These are phyloP conservation scores for Nematostella vectensis DNA, from an alignment of 92 coral and sea anemone species.

Conservation along the genomic window DNA sequence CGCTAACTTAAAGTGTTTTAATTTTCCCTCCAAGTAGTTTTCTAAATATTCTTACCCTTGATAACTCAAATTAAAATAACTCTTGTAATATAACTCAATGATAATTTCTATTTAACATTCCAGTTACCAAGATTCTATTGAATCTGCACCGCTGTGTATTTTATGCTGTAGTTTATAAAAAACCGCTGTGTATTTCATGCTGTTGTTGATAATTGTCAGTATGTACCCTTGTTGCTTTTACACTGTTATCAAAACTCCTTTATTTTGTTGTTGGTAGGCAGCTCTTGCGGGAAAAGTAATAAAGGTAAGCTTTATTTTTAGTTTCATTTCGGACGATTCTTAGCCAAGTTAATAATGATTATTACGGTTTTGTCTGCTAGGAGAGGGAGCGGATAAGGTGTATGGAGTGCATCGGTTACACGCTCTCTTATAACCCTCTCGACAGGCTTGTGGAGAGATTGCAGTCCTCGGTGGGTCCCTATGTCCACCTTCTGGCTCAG, in stretches of 20 bases:
- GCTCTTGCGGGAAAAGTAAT: constrained; percentile 50
- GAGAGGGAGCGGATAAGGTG: constrained; percentile 88
- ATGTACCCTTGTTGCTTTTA: no score
- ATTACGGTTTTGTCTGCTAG: constrained; percentile 17
- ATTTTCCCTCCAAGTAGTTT: no score
- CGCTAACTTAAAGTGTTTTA: no score
- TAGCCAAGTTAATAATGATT: background rate
- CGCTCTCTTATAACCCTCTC: constrained; percentile 71
- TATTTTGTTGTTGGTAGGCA: constrained; percentile 17
- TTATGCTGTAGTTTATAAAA: no score
- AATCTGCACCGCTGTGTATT: no score
- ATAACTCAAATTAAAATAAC: no score
- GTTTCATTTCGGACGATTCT: background rate
- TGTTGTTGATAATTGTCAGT: no score
- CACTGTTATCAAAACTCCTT: background rate
- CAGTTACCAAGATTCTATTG: no score
- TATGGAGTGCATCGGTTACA: constrained; percentile 94
- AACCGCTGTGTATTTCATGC: no score
- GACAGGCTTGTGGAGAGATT: constrained; percentile 45
- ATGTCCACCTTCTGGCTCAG: constrained; percentile 54
- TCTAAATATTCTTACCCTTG: no score
- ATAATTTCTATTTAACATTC: no score
- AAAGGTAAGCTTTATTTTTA: constrained; percentile 58
- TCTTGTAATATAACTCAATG: no score
- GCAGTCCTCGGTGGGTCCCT: constrained; percentile 53